Evolutionary conservation across 2,888 invertebrate species (phyloP).

Genomic region (Biston stratarius): DNA sequence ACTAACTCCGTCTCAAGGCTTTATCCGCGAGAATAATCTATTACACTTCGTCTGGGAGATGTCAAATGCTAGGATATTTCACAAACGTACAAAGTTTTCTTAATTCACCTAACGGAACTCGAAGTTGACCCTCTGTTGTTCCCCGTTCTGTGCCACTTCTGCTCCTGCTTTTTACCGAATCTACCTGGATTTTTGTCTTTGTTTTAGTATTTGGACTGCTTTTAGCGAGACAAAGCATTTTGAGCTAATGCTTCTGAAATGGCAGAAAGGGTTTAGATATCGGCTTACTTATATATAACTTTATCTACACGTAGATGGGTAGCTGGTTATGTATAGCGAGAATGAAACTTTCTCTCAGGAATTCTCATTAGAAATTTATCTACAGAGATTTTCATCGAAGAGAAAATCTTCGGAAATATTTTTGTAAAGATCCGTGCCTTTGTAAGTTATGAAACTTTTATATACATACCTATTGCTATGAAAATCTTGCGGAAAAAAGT

Average conservation of each 20-base stretch:
- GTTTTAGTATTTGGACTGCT: constrained; percentile 13
- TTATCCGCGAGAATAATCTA: too few relatives aligned
- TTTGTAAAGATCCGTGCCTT: too few relatives aligned
- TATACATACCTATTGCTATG: too few relatives aligned
- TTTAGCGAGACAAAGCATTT: constrained; percentile 21
- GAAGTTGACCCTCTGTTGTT: background rate
- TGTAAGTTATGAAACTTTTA: too few relatives aligned
- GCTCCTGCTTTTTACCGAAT: constrained; percentile 6
- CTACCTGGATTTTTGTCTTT: constrained; percentile 21
- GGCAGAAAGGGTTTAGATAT: constrained; percentile 5
- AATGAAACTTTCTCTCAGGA: background rate
- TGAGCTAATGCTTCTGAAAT: constrained; percentile 10
- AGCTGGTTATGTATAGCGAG: background rate
- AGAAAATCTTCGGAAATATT: too few relatives aligned
- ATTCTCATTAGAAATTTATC: background rate
- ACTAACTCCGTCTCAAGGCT: too few relatives aligned
- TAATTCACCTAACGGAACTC: background rate
- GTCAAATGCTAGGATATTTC: too few relatives aligned
- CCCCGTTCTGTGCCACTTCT: background rate
- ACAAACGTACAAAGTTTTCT: too few relatives aligned
- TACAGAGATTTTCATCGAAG: background rate
- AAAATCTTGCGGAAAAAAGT: too few relatives aligned
- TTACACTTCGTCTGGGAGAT: too few relatives aligned
- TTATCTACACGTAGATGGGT: background rate
- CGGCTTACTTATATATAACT: background rate